A percentile compares a stretch with the other conserved stretches of the same genome.
Conservation (phyloP, 2,888 invertebrate genomes). For the Ptychoptera albimana region DNA sequence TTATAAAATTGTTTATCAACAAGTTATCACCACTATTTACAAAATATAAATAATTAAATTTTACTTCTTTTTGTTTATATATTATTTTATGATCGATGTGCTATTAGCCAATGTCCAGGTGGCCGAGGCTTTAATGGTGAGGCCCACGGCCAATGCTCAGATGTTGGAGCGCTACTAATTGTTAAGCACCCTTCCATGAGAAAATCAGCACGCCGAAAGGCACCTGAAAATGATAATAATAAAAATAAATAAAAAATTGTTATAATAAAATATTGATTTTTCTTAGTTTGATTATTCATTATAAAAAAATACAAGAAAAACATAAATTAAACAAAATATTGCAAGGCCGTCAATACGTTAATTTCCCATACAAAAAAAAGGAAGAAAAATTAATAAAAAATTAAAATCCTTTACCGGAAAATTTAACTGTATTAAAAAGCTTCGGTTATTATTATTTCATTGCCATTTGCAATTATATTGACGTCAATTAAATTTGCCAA, state of each 20-base stretch:
- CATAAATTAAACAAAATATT: too few relatives aligned
- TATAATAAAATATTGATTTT: too few relatives aligned
- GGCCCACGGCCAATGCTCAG: constrained; percentile 19
- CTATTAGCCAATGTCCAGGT: constrained; percentile 14
- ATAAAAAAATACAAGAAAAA: too few relatives aligned
- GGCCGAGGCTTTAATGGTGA: constrained; percentile 23
- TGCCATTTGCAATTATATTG: too few relatives aligned
- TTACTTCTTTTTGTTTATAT: constrained; percentile 5
- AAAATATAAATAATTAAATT: not conserved
- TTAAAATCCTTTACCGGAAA: too few relatives aligned
- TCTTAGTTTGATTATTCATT: too few relatives aligned
- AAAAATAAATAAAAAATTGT: constrained; percentile 5
- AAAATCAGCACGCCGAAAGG: constrained; percentile 12
- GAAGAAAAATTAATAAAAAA: too few relatives aligned
- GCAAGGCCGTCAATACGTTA: too few relatives aligned
- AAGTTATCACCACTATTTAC: not conserved
- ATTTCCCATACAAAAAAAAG: too few relatives aligned
- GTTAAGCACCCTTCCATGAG: constrained; percentile 17
- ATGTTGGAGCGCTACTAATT: constrained; percentile 17
- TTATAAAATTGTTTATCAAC: not conserved
- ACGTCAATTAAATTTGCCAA: too few relatives aligned
- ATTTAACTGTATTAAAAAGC: too few relatives aligned
- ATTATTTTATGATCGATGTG: not conserved
- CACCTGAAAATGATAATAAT: constrained; percentile 11
- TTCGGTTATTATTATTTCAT: too few relatives aligned